Base-by-base conservation (phyloP, 2,888 invertebrate genomes). In the Agrotis clavis region DNA sequence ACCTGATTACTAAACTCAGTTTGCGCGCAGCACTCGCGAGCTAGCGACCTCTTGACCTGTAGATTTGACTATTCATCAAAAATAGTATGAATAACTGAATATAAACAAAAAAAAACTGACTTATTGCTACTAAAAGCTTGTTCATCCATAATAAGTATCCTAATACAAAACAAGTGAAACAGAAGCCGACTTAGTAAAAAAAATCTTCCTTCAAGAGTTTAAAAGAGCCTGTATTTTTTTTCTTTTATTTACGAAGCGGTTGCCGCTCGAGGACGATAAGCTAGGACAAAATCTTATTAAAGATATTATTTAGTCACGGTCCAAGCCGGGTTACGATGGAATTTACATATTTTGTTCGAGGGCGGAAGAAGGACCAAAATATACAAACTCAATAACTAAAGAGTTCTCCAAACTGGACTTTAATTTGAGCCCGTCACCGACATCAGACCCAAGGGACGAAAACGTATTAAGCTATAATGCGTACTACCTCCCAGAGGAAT, bases 331-430 rank as follows among this genome's bases (percentile, higher is more conserved):
- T 62, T 81, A 74, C 77, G 59, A 45, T 56, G 47, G 48, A 80
- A 86, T 86, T 86, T 85, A 81, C 86, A 81, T 86, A 86, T 76
- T 81, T 83, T 80, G 72, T 76, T 73, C 61, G 51, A 7, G 54
- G 57, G 59, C 30, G 67, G 61, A 61, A 62, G 70, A 62, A 60
- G 53, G 64, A 77, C 63, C 57, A 66, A 79, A 78, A 68, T 80
- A 77, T 72, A 74, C 35, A 59, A 80, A 73, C 70, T 73, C 77
- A 66, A 71, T 74, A 79, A 74, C 63, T 75, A 75, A 73, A 69
- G 65, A 64, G 67, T 66, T 75, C 64, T 76, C 45, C 60, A 62
- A 77, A 76, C 70, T 75, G 77, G 66, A 77, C 66, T 79, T 67
- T 72, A 81, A 76, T 83, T 78, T 57, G 47, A 65, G 66, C 51